Percentiles rank a stretch among this genome's conserved stretches.
Evolutionary conservation across 2,888 invertebrate species (phyloP).

Genomic region (Sacculina carcini): DNA sequence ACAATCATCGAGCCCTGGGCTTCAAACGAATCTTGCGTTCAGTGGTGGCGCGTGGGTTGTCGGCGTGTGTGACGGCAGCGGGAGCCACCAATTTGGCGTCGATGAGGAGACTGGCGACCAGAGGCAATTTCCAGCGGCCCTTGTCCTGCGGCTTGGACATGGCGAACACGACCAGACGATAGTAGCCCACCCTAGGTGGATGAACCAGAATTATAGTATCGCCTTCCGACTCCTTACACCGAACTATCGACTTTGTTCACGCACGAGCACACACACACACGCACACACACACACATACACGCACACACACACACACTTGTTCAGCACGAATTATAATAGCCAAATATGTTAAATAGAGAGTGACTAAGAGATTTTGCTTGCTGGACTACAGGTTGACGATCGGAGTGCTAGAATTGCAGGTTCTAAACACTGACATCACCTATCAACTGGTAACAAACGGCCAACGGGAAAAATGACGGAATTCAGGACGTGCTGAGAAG

Average conservation of each 20-base stretch:
- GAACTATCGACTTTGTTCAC: constrained; percentile 9
- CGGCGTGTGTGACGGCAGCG: neutral
- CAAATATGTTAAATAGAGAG: too few species aligned
- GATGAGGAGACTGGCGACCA: constrained; percentile 11
- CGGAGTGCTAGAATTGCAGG: too few species aligned
- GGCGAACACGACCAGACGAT: constrained; percentile 12
- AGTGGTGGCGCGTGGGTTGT: neutral
- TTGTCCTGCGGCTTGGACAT: constrained; percentile 12
- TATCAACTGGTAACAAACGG: too few species aligned
- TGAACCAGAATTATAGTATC: constrained; percentile 11
- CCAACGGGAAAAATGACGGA: too few species aligned
- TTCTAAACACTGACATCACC: too few species aligned
- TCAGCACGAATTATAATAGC: too few species aligned
- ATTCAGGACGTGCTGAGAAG: too few species aligned
- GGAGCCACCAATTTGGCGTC: constrained; percentile 10
- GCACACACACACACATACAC: too few species aligned
- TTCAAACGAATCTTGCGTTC: neutral
- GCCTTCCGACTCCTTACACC: constrained; percentile 11
- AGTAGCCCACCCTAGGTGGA: constrained; percentile 12
- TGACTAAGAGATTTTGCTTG: too few species aligned
- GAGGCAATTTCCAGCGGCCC: constrained; percentile 11
- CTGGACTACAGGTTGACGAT: too few species aligned
- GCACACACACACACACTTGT: too few species aligned
- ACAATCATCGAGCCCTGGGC: neutral
- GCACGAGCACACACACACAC: too few species aligned